Evolutionary conservation across 2,113 vertebrate species (phyloP).

Genomic region (Litocranius walleri): DNA sequence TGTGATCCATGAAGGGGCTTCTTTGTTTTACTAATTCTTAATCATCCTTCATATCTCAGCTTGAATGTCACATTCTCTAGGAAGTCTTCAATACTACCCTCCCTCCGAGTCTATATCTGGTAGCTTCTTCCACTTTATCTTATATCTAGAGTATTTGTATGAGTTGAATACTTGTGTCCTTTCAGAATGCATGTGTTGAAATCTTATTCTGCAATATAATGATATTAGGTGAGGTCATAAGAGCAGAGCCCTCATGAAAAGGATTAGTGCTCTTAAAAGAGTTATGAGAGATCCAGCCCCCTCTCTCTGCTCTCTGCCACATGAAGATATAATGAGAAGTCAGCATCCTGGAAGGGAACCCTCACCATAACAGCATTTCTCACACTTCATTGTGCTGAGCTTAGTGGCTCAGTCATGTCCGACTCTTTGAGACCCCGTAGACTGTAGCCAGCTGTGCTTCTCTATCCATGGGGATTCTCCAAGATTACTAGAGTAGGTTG

Average conservation of each 20-base stretch:
- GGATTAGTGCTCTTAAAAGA: not conserved
- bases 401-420: not conserved
- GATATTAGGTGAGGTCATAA: not conserved
- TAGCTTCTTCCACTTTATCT: not conserved
- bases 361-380: not conserved
- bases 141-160: not conserved
- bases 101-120: not conserved
- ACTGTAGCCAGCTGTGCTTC: not conserved
- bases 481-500: not conserved
- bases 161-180: not conserved
- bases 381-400: not conserved
- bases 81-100: not conserved
- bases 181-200: not conserved
- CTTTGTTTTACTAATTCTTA: not conserved
- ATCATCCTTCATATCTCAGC: not conserved
- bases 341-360: not conserved
- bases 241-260: not conserved
- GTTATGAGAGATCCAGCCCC: not conserved
- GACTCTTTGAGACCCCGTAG: rapidly evolving
- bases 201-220: not conserved
- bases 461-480: not conserved
- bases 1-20: too few species aligned
- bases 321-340: not conserved
- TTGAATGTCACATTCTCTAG: not conserved
- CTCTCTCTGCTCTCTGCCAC: not conserved